Evolutionary conservation across 2,113 vertebrate species (phyloP), one percentile per base, ranked within the genome.

Genomic region (Mobula birostris): DNA sequence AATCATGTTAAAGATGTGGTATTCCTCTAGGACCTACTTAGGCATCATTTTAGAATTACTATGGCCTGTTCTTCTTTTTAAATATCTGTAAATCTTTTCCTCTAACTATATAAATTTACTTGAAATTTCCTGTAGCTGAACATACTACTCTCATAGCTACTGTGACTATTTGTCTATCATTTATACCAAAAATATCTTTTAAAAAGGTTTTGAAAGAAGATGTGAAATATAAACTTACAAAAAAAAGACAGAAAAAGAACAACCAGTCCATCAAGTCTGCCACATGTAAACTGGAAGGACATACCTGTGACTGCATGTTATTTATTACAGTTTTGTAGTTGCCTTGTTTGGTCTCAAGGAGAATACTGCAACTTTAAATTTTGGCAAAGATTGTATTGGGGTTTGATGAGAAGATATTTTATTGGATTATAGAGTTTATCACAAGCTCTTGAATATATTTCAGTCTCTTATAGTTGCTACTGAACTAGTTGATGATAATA

Each of bases 401-500:
- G 36, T 93, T 70, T 93, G 91, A 93, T 76, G 70, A 29, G 36
- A 93, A 93, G 91, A 93, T 76, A 93, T 93, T 93, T 93, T 93
- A 74, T 76, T 74, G 91, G 68, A 93, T 93, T 93, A 93, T 93
- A 93, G 91, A 93, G 40, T 93, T 93, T 93, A 93, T 76, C 91
- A 93, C 91, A 92, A 92, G 90, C 76, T 93, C 70, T 93, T 93
- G 68, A 93, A 93, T 93, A 93, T 74, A 93, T 93, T 93, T 93
- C 91, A 76, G 91, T 93, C 68, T 93, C 91, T 93, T 74, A 93
- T 93, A 93, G 70, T 74, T 93, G 91, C 91, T 93, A 93, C 91
- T 93, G 68, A 93, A 93, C 40, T 93, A 93, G 91, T 76, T 93
- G 91, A 93, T 93, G 91, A 76, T 48, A 93, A 93, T 93, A 93